These are phyloP conservation scores for Heliothis subflexa DNA, from an alignment of 1,140 invertebrate genomes.

Conservation along the genomic window DNA sequence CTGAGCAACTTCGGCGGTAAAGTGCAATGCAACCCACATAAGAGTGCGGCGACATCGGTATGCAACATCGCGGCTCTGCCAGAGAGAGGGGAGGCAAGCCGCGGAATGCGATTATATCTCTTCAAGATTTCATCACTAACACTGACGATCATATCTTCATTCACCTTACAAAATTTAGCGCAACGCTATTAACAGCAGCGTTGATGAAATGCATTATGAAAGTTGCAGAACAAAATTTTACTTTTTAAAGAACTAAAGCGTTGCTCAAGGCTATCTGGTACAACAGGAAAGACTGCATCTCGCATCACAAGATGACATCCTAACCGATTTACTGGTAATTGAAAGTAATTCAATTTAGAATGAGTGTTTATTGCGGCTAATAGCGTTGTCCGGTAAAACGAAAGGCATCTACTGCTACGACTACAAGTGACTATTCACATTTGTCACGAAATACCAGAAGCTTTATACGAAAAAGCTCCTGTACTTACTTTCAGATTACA, in stretches of 20 bases:
- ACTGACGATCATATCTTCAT: conserved; percentile 54
- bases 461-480: background rate
- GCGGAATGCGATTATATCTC: conserved; percentile 73
- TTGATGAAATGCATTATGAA: conserved; percentile 51
- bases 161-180: conserved; percentile 54
- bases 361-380: conserved; percentile 54
- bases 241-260: conserved; percentile 25
- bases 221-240: conserved; percentile 23
- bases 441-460: conserved; percentile 19
- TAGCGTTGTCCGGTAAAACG: conserved; percentile 47
- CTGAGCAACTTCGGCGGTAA: conserved; percentile 15
- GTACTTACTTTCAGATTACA: conserved; percentile 1
- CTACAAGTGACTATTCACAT: conserved; percentile 7
- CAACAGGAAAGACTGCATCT: conserved; percentile 38
- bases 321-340: conserved; percentile 63
- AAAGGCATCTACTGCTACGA: conserved; percentile 44
- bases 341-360: conserved; percentile 62
- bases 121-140: conserved; percentile 64
- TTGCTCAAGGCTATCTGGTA: conserved; percentile 40
- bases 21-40: conserved; percentile 59
- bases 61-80: conserved; percentile 52
- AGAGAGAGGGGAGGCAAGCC: conserved; percentile 60
- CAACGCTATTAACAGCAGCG: conserved; percentile 39
- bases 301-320: conserved; percentile 51
- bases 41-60: conserved; percentile 51